Conservation (phyloP, 2,113 vertebrate species). For the Fulica atra region DNA sequence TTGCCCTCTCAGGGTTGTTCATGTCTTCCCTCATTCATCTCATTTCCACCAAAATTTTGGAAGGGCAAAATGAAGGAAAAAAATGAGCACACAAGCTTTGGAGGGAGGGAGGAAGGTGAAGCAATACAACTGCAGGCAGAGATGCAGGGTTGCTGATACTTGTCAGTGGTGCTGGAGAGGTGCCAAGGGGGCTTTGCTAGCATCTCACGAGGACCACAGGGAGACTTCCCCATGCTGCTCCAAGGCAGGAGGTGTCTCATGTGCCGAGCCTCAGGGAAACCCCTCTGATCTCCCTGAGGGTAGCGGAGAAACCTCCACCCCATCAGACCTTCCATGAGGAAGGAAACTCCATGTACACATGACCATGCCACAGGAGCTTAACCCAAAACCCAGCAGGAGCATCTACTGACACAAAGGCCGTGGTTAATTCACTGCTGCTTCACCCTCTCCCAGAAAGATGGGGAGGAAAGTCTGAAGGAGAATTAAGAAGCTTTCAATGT, state of each 20-base stretch:
- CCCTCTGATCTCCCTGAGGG: neutral
- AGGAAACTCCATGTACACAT: neutral
- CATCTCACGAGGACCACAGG: rapidly evolving
- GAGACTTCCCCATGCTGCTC: neutral
- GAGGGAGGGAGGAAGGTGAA: neutral
- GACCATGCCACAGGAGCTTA: rapidly evolving
- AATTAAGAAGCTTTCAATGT: neutral
- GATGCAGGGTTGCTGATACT: rapidly evolving
- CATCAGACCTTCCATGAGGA: rapidly evolving
- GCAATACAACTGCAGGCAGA: neutral
- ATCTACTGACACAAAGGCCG: rapidly evolving
- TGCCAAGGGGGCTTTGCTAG: rapidly evolving
- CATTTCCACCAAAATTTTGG: neutral
- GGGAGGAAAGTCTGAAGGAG: neutral
- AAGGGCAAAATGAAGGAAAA: neutral
- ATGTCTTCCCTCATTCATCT: neutral
- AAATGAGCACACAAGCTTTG: rapidly evolving
- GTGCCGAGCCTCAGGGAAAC: rapidly evolving
- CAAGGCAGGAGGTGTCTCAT: neutral
- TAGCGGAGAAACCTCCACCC: neutral
- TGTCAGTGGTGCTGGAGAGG: neutral
- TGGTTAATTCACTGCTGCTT: neutral
- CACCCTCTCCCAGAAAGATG: neutral
- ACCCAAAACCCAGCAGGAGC: neutral
- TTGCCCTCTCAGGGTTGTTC: neutral